Conservation (phyloP, 2,797 vertebrate genomes). For the Dermochelys coriacea region DNA sequence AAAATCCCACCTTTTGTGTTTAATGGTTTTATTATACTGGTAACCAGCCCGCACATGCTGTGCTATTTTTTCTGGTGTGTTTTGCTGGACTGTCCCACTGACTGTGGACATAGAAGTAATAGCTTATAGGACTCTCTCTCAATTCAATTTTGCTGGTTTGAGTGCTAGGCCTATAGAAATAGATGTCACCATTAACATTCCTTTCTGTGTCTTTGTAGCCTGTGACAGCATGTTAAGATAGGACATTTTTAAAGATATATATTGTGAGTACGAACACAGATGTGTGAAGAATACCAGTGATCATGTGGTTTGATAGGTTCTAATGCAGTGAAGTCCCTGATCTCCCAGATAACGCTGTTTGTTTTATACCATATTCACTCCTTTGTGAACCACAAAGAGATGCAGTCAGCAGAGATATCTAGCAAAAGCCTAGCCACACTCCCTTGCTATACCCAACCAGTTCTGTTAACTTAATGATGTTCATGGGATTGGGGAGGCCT, state of each 20-base stretch:
- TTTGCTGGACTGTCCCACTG: neutral
- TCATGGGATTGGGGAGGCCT: neutral
- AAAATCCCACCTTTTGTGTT: neutral
- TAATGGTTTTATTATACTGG: neutral
- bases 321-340: constrained; percentile 17
- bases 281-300: neutral
- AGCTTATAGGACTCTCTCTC: constrained; percentile 28
- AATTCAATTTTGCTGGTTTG: neutral
- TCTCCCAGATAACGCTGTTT: neutral
- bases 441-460: neutral
- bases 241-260: neutral
- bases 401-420: neutral
- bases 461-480: neutral
- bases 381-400: neutral
- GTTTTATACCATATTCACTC: neutral
- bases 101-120: neutral
- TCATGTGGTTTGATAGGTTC: constrained; percentile 19
- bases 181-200: neutral
- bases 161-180: neutral
- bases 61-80: neutral
- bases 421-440: neutral
- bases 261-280: neutral
- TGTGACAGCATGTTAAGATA: neutral
- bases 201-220: constrained; percentile 23
- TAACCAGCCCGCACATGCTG: neutral